Evolutionary conservation across 1,140 invertebrate genomes (phyloP).

Genomic region (Leptinotarsa defecta): DNA sequence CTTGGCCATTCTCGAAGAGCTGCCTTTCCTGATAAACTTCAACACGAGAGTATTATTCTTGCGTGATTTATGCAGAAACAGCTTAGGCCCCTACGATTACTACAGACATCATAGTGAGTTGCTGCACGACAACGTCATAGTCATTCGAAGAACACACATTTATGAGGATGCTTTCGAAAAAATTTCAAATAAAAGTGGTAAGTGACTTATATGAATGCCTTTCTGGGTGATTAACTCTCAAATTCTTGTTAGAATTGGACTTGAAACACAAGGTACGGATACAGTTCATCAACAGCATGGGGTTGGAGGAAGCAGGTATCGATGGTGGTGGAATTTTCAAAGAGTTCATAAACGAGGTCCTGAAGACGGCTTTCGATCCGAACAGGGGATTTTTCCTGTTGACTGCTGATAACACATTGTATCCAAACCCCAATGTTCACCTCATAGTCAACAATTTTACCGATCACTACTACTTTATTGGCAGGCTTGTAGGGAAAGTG

Average conservation of each 20-base stretch:
- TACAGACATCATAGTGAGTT: constrained; percentile 48
- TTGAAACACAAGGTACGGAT: constrained; percentile 84
- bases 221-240: not conserved
- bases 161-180: constrained; percentile 98
- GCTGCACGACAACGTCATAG: constrained; percentile 58
- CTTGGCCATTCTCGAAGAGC: constrained; percentile 84
- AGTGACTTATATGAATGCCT: constrained; percentile 27
- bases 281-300: constrained; percentile 86
- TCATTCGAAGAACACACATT: constrained; percentile 86
- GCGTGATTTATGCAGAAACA: constrained; percentile 66
- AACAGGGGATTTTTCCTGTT: constrained; percentile 93
- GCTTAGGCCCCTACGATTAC: constrained; percentile 48
- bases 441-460: constrained; percentile 82
- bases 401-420: constrained; percentile 90
- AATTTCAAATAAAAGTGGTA: constrained; percentile 86
- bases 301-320: constrained; percentile 92
- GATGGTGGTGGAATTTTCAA: constrained; percentile 94
- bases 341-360: constrained; percentile 87
- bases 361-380: constrained; percentile 96
- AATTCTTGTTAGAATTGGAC: constrained; percentile 74
- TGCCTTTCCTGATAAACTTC: constrained; percentile 93
- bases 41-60: constrained; percentile 85
- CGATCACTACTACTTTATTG: constrained; percentile 95
- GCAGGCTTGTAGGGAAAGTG: constrained; percentile 91
- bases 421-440: constrained; percentile 92